These are phyloP conservation scores for Lepisosteus oculatus DNA, from an alignment of 2,113 vertebrate genomes.

Conservation along the genomic window DNA sequence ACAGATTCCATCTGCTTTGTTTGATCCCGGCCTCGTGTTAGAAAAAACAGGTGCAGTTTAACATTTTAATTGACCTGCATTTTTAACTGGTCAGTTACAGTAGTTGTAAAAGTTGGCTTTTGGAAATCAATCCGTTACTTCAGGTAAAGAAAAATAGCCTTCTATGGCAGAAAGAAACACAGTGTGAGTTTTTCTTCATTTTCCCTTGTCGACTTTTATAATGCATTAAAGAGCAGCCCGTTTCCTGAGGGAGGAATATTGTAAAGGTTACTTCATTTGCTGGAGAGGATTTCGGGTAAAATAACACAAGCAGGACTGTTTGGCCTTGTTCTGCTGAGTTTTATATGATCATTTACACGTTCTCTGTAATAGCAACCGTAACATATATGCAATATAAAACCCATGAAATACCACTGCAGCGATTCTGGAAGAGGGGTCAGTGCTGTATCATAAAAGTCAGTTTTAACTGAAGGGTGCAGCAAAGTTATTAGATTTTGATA, in stretches of 20 bases:
- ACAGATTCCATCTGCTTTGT: too few relatives aligned
- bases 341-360: conserved; percentile 1
- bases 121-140: too few relatives aligned
- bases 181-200: too few relatives aligned
- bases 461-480: neutral
- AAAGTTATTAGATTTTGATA: conserved; percentile 17
- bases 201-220: too few relatives aligned
- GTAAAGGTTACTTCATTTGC: neutral
- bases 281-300: neutral
- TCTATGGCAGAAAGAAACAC: too few relatives aligned
- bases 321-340: neutral
- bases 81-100: too few relatives aligned
- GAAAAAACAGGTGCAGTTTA: too few relatives aligned
- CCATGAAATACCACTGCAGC: neutral
- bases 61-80: too few relatives aligned
- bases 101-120: too few relatives aligned
- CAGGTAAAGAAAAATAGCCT: too few relatives aligned
- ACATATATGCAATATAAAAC: neutral
- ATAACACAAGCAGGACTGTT: neutral
- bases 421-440: neutral
- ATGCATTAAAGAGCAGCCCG: too few relatives aligned
- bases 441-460: conserved; percentile 9
- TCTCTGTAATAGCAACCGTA: conserved; percentile 4
- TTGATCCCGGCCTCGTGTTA: too few relatives aligned
- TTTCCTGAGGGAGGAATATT: neutral